These are phyloP conservation scores for Megalurothrips usitatus DNA, from an alignment of 2,888 invertebrate genomes.

Conservation along the genomic window DNA sequence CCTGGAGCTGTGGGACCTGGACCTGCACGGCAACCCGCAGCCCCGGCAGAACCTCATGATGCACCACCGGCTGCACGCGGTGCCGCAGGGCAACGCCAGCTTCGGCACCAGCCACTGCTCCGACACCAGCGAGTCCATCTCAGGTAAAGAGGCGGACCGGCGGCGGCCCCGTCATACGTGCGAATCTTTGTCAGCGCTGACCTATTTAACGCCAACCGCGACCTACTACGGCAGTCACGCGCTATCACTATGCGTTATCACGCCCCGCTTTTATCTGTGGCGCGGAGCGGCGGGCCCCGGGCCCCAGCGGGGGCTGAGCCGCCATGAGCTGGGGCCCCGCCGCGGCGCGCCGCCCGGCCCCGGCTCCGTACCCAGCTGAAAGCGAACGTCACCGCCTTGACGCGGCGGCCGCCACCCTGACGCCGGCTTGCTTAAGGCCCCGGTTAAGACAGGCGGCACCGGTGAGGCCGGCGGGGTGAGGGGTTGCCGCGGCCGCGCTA, in stretches of 20 bases:
- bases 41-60: slow-evolving; percentile 13
- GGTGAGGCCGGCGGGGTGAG: too few species aligned
- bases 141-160: slow-evolving; percentile 43
- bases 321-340: slow-evolving; percentile 48
- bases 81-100: slow-evolving; percentile 44
- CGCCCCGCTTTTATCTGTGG: slow-evolving; percentile 49
- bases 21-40: slow-evolving; percentile 50
- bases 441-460: too few species aligned
- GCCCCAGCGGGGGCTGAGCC: too few species aligned
- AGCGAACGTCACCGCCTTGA: too few species aligned
- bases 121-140: slow-evolving; percentile 48
- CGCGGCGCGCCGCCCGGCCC: background rate
- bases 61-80: slow-evolving; percentile 33
- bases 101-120: slow-evolving; percentile 46
- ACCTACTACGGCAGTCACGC: slow-evolving; percentile 44
- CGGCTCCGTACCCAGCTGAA: background rate
- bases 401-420: too few species aligned
- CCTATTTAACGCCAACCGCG: slow-evolving; percentile 39
- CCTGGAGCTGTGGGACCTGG: slow-evolving; percentile 75
- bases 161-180: background rate
- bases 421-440: too few species aligned
- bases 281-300: too few species aligned
- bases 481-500: too few species aligned
- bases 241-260: slow-evolving; percentile 9
- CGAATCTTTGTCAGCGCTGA: background rate